These are phyloP conservation scores for Tetheella fluctuosa DNA, from an alignment of 2,888 invertebrate genomes.

Conservation along the genomic window DNA sequence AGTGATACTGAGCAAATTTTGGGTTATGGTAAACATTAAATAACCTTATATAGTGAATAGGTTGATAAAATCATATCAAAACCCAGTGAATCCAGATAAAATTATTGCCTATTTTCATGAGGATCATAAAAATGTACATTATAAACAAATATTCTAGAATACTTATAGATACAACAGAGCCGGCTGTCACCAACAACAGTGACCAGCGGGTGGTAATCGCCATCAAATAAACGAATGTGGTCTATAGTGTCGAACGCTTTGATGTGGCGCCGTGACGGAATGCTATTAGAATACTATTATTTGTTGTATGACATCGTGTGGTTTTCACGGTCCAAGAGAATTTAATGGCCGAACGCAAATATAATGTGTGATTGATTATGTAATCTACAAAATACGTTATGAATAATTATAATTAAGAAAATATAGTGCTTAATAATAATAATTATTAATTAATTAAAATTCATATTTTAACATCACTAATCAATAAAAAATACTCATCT, in stretches of 20 bases:
- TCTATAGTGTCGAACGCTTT: slow-evolving; percentile 30
- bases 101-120: too few species aligned
- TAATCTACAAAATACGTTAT: too few species aligned
- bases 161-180: slow-evolving; percentile 25
- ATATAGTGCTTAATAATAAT: too few species aligned
- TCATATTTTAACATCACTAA: too few species aligned
- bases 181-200: slow-evolving; percentile 51
- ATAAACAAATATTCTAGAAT: not conserved
- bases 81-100: too few species aligned
- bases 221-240: slow-evolving; percentile 11
- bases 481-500: too few species aligned
- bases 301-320: not conserved
- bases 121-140: not conserved
- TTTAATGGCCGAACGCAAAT: not conserved
- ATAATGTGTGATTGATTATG: not conserved
- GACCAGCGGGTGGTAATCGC: slow-evolving; percentile 51
- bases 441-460: too few species aligned
- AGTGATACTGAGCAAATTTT: too few species aligned
- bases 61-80: too few species aligned
- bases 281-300: not conserved
- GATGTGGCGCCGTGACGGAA: slow-evolving; percentile 45
- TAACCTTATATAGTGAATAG: too few species aligned
- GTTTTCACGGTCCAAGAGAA: not conserved
- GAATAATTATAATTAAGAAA: too few species aligned
- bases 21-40: too few species aligned